Evolutionary conservation across 30 jellyfish, hydroid and myxozoan genomes (phyloP).

Genomic region (Cassiopea andromeda): DNA sequence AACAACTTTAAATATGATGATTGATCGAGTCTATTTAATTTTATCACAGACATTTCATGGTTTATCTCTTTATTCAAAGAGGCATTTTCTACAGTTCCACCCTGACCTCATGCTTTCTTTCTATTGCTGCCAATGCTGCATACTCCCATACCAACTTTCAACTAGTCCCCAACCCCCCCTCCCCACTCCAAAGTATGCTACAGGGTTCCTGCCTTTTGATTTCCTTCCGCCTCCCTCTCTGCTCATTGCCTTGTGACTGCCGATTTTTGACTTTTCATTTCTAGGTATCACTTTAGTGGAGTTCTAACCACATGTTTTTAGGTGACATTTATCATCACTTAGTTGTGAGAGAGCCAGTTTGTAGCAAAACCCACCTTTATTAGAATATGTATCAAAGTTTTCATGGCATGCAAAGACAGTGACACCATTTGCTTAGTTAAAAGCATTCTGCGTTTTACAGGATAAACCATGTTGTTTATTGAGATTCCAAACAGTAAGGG

Average conservation of each 20-base stretch:
- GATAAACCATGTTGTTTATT: neutral
- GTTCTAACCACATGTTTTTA: no score
- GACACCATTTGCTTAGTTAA: neutral
- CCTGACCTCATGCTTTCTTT: no score
- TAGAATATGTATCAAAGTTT: neutral
- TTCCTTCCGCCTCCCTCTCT: neutral
- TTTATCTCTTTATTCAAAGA: no score
- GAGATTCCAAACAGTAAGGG: neutral
- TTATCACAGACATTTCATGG: no score
- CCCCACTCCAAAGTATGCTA: no score
- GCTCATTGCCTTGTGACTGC: neutral
- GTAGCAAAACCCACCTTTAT: neutral
- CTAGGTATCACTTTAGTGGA: neutral
- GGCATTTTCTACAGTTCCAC: no score
- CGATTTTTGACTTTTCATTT: neutral
- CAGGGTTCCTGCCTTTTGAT: no score
- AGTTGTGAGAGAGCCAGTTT: neutral
- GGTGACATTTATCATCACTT: neutral
- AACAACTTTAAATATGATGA: no score
- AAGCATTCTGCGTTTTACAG: neutral
- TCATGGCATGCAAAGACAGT: slow-evolving; percentile 5
- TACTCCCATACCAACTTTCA: no score
- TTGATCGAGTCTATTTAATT: no score
- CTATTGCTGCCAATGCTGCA: no score
- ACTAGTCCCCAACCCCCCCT: no score